These are phyloP conservation scores for Melanotaenia duboulayi DNA, from an alignment of 2,113 vertebrate genomes.

Conservation along the genomic window DNA sequence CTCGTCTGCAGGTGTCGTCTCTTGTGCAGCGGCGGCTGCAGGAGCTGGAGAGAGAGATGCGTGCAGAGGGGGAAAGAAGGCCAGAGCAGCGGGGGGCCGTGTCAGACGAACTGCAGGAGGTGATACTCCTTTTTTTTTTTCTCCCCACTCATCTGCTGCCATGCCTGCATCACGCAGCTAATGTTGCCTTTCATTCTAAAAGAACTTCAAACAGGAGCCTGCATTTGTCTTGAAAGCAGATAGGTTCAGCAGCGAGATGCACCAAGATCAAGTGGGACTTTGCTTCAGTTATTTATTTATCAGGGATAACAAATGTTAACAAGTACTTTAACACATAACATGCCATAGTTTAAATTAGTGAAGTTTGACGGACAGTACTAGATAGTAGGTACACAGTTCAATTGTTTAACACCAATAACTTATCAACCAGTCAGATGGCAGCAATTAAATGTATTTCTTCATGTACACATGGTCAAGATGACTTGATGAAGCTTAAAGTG, in stretches of 20 bases:
- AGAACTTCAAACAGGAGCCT: background rate
- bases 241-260: background rate
- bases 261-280: too few relatives aligned
- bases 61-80: slow-evolving; percentile 72
- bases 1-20: slow-evolving; percentile 83
- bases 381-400: too few relatives aligned
- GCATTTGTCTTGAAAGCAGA: background rate
- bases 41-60: slow-evolving; percentile 89
- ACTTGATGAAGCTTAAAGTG: too few relatives aligned
- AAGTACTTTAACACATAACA: too few relatives aligned
- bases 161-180: slow-evolving; percentile 6
- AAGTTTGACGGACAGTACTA: too few relatives aligned
- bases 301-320: too few relatives aligned
- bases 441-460: too few relatives aligned
- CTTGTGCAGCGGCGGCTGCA: slow-evolving; percentile 90
- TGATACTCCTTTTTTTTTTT: slow-evolving; percentile 67
- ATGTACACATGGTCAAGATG: too few relatives aligned
- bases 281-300: too few relatives aligned
- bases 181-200: background rate
- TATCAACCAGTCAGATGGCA: too few relatives aligned
- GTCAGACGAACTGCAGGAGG: slow-evolving; percentile 89
- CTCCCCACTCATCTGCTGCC: slow-evolving; percentile 21
- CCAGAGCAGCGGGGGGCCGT: slow-evolving; percentile 81
- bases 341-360: too few relatives aligned
- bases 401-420: too few relatives aligned